phyloP scores from a whole-genome alignment of 2,113 vertebrate species.

The Nycticorax nycticorax region DNA sequence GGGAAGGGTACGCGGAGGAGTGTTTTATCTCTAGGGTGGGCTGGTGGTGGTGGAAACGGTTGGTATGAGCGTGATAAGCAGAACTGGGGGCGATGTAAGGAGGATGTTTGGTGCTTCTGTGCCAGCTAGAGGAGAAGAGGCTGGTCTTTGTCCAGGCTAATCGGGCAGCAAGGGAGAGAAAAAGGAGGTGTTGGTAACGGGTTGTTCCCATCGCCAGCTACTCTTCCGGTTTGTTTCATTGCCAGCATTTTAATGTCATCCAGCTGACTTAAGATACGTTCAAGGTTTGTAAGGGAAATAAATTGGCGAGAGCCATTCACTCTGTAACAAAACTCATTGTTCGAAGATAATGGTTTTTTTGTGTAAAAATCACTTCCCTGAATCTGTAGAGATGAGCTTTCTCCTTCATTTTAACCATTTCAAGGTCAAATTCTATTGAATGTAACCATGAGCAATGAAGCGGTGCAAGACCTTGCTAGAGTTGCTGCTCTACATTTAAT shows the following conservation, averaged over 20 bases:
- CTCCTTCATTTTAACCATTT: not conserved
- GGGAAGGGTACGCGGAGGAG: not conserved
- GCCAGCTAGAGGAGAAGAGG: accelerated
- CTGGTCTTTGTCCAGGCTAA: not conserved
- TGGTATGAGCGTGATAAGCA: not conserved
- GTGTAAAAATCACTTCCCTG: not conserved
- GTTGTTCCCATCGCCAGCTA: not conserved
- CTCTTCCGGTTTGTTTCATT: not conserved
- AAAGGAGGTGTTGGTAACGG: accelerated
- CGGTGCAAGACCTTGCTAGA: not conserved
- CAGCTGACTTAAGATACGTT: not conserved
- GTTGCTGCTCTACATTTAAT: accelerated
- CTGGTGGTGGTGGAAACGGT: not conserved
- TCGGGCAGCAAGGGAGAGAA: accelerated
- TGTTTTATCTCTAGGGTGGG: not conserved
- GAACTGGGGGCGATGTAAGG: accelerated
- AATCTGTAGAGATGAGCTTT: not conserved
- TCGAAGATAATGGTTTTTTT: not conserved
- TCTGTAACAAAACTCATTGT: not conserved
- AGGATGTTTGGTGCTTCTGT: accelerated
- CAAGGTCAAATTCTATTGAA: not conserved
- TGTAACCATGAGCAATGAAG: not conserved
- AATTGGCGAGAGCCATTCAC: not conserved
- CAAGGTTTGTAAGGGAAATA: not conserved
- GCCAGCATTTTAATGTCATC: not conserved